These are phyloP conservation scores for Brachionus koreanus DNA, from an alignment of 1,140 invertebrate species.

Conservation along the genomic window DNA sequence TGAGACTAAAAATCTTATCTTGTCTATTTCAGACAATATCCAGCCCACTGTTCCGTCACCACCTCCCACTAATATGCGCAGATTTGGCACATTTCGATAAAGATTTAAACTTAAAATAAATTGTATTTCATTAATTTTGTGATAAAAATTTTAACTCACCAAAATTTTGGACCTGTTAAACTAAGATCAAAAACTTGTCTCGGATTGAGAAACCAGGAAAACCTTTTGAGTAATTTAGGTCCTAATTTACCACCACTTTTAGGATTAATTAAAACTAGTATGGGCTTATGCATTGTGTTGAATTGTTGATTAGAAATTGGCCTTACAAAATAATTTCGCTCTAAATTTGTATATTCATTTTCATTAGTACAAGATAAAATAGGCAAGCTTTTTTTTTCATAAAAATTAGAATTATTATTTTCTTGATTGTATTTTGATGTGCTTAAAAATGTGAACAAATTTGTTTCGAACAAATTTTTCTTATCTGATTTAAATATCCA, in stretches of 20 bases:
- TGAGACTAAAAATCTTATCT: conserved; percentile 71
- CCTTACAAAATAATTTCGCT: conserved; percentile 71
- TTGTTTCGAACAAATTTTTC: conserved; percentile 4
- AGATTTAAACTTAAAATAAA: conserved; percentile 67
- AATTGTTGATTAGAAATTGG: conserved; percentile 74
- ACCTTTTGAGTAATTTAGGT: conserved; percentile 64
- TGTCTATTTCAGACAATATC: conserved; percentile 78
- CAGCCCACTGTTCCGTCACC: conserved; percentile 67
- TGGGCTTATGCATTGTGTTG: conserved; percentile 78
- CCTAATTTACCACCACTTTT: conserved; percentile 68
- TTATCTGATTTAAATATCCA: conserved; percentile 68
- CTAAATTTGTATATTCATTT: conserved; percentile 47
- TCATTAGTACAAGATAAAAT: background rate
- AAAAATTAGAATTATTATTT: background rate
- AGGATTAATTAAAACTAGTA: conserved; percentile 75
- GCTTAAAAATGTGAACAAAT: background rate
- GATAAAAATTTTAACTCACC: background rate
- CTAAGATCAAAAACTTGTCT: conserved; percentile 85
- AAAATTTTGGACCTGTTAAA: conserved; percentile 50
- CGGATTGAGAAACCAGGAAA: conserved; percentile 68
- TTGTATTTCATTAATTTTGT: background rate
- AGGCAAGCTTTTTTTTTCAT: background rate
- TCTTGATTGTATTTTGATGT: background rate
- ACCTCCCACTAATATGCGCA: conserved; percentile 55
- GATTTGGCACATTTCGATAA: conserved; percentile 86